Evolutionary conservation across 1,140 invertebrate species (phyloP).

Genomic region (Dinoponera quadriceps): DNA sequence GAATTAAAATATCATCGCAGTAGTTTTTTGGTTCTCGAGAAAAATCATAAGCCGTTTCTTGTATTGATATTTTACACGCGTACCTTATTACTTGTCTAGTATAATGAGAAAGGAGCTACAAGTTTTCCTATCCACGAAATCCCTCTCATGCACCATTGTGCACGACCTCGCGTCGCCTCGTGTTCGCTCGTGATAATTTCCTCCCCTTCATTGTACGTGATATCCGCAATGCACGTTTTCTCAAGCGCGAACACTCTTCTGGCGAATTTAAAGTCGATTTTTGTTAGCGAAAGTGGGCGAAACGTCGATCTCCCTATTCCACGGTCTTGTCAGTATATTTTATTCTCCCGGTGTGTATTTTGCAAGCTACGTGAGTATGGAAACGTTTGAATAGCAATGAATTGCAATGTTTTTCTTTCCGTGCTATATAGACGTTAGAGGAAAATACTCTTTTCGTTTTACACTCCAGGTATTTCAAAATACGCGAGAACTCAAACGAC

Average conservation of each 20-base stretch:
- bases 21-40: neutral
- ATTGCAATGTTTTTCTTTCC: neutral
- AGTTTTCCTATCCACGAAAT: neutral
- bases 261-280: constrained; percentile 4
- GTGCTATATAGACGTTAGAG: neutral
- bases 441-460: neutral
- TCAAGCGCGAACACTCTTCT: neutral
- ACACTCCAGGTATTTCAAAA: neutral
- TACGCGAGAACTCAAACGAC: neutral
- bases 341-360: neutral
- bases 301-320: neutral
- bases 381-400: constrained; percentile 2
- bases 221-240: neutral
- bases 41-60: neutral
- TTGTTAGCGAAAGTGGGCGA: constrained; percentile 8
- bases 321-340: neutral
- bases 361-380: neutral
- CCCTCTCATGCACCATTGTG: neutral
- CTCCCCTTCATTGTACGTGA: neutral
- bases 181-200: constrained; percentile 32
- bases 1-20: too few relatives aligned
- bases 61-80: neutral
- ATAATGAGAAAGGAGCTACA: neutral
- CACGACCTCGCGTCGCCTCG: neutral
- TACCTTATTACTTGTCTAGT: neutral